Conservation (phyloP, 2,888 invertebrate genomes). For the Dugesia japonica region DNA sequence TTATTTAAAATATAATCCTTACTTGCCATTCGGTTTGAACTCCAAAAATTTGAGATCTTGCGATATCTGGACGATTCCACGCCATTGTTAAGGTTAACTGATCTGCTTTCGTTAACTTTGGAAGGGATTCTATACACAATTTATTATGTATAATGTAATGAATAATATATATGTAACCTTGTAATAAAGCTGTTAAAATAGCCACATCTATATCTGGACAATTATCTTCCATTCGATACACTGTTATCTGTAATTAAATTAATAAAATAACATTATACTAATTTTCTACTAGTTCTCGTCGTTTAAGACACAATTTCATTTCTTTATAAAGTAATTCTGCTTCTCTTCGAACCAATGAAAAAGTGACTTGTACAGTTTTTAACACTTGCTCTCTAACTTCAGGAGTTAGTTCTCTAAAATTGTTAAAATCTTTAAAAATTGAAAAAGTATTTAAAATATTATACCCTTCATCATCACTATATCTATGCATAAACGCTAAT, state of each 20-base stretch:
- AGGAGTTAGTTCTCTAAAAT: constrained; percentile 56
- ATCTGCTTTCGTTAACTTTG: constrained; percentile 29
- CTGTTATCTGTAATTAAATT: constrained; percentile 42
- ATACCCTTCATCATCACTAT: constrained; percentile 53
- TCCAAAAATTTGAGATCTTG: constrained; percentile 32
- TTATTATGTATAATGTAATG: no score
- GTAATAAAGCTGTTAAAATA: constrained; percentile 16
- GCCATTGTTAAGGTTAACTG: constrained; percentile 35
- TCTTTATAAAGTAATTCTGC: constrained; percentile 81
- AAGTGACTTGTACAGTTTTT: constrained; percentile 67
- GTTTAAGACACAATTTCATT: constrained; percentile 73
- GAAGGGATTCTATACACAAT: constrained; percentile 26
- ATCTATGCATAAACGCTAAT: constrained; percentile 47
- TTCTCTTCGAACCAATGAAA: constrained; percentile 70
- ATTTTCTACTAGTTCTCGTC: constrained; percentile 67
- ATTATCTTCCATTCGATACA: constrained; percentile 5
- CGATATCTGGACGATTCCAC: constrained; percentile 35
- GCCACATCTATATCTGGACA: constrained; percentile 16
- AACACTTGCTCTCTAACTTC: constrained; percentile 77
- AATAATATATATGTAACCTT: no score
- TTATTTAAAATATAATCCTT: no score
- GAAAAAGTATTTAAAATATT: no score
- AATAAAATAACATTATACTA: background rate
- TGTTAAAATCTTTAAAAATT: no score
- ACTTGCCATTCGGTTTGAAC: constrained; percentile 2